phyloP scores from a whole-genome alignment of 2,797 vertebrate species.

The Mormyrops boulengeri region DNA sequence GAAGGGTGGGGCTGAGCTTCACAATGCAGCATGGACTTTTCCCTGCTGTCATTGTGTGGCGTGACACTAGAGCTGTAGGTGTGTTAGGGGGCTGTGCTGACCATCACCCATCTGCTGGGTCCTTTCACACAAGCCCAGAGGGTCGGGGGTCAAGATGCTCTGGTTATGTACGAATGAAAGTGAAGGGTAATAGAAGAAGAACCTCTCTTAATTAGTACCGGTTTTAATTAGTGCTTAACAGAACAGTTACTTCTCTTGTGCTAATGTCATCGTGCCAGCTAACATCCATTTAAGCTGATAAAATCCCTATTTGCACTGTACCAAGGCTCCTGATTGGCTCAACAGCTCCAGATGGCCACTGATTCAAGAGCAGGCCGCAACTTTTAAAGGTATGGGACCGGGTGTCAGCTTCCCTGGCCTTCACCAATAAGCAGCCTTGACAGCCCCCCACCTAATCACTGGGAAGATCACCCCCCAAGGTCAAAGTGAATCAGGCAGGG shows the following conservation, averaged over 20 bases:
- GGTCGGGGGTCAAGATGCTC: neutral
- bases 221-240: neutral
- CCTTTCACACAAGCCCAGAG: neutral
- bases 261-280: neutral
- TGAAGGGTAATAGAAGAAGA: neutral
- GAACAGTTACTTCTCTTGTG: constrained; percentile 1
- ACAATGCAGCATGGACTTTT: neutral
- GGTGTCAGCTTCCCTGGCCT: neutral
- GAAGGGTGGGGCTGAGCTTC: neutral
- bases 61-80: neutral
- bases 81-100: neutral
- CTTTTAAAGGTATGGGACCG: neutral
- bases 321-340: neutral
- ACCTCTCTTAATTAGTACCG: neutral
- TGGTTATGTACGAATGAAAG: neutral
- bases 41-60: neutral
- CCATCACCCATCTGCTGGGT: neutral
- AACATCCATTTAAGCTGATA: neutral
- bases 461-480: neutral
- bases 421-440: neutral
- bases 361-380: neutral
- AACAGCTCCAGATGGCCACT: constrained; percentile 1
- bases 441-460: neutral
- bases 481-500: neutral
- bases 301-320: neutral